Conservation (phyloP, 2,113 vertebrate genomes). For the Heterotilapia buettikoferi region DNA sequence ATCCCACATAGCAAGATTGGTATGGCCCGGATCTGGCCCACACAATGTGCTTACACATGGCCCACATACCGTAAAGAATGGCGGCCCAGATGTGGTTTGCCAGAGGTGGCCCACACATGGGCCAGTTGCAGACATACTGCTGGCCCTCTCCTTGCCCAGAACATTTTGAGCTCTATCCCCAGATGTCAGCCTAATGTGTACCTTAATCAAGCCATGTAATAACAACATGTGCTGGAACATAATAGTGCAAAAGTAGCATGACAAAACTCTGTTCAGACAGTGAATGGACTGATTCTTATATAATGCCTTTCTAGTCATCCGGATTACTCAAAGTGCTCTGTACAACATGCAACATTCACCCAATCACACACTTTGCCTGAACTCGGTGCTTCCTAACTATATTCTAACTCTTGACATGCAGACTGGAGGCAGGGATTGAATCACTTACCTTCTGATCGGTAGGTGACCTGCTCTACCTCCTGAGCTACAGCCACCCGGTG, state of each 20-base stretch:
- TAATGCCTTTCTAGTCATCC: neutral
- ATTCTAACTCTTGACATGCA: neutral
- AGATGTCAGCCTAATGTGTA: neutral
- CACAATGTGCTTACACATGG: neutral
- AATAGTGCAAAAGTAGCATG: neutral
- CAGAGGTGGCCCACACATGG: neutral
- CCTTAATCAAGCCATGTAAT: neutral
- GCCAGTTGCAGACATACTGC: neutral
- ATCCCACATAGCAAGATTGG: neutral
- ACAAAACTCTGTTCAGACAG: neutral
- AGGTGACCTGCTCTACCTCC: neutral
- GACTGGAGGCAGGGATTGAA: neutral
- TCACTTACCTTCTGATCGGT: neutral
- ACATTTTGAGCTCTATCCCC: neutral
- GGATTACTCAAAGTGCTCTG: neutral
- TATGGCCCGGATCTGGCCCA: accelerated
- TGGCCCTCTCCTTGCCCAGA: neutral
- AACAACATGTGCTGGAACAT: neutral
- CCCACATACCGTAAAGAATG: neutral
- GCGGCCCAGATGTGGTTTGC: neutral
- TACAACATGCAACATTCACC: neutral
- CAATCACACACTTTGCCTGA: neutral
- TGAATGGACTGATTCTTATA: neutral
- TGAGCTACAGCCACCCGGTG: neutral
- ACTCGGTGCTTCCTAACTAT: neutral